phyloP scores from a whole-genome alignment of 1,140 invertebrate species.

The Paraescarpia echinospica region DNA sequence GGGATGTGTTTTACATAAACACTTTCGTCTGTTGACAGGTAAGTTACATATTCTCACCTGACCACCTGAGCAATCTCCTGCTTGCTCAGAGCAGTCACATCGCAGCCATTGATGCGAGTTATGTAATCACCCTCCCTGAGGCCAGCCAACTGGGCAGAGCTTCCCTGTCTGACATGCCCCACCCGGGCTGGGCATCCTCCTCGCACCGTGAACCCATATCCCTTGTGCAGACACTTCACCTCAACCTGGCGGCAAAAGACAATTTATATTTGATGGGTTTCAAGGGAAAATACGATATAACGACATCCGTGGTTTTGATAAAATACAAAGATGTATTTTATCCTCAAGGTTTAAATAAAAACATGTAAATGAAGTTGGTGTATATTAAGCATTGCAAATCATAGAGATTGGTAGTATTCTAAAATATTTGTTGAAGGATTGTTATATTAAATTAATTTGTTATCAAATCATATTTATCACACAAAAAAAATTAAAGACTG shows the following conservation, averaged over 20 bases:
- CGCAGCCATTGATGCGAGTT: neutral
- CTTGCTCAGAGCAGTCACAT: neutral
- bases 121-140: constrained; percentile 7
- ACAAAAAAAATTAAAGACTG: too few species aligned
- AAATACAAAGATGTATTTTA: too few species aligned
- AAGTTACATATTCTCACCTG: neutral
- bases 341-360: too few species aligned
- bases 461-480: too few species aligned
- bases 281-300: too few species aligned
- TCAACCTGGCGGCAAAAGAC: neutral
- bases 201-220: constrained; percentile 8
- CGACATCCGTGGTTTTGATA: too few species aligned
- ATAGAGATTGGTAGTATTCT: too few species aligned
- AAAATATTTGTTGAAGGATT: too few species aligned
- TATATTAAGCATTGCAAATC: too few species aligned
- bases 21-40: neutral
- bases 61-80: neutral
- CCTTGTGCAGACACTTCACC: neutral
- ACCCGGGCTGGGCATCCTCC: neutral
- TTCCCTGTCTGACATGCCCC: neutral
- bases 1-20: neutral
- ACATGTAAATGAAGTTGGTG: too few species aligned
- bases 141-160: neutral
- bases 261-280: neutral
- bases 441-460: too few species aligned